A percentile compares a stretch with the other conserved stretches of the same genome.
phyloP scores from a whole-genome alignment of 2,113 vertebrate genomes.

The Morone saxatilis region DNA sequence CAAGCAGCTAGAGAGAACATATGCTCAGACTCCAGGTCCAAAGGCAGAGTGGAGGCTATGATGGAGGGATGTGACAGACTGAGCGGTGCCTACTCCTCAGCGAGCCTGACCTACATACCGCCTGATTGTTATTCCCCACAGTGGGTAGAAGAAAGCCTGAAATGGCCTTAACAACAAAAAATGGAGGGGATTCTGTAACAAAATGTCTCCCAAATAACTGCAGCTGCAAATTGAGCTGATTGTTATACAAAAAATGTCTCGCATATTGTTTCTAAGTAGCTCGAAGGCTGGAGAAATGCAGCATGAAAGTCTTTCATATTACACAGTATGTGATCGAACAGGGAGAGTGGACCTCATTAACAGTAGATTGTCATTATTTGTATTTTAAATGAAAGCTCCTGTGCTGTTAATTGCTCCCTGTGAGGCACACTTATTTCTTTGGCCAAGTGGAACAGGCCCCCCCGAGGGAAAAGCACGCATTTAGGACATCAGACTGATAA shows the following conservation, averaged over 20 bases:
- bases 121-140: constrained; percentile 72
- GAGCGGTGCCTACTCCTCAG: constrained; percentile 41
- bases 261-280: background rate
- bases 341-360: constrained; percentile 31
- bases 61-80: constrained; percentile 49
- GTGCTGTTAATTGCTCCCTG: constrained; percentile 64
- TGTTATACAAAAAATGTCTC: background rate
- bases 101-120: constrained; percentile 77
- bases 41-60: constrained; percentile 44
- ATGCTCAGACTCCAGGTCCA: constrained; percentile 55
- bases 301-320: background rate
- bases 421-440: constrained; percentile 39
- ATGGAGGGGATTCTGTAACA: background rate
- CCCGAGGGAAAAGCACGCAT: constrained; percentile 6
- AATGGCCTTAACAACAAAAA: constrained; percentile 36
- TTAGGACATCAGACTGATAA: constrained; percentile 25
- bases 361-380: constrained; percentile 13
- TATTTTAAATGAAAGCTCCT: constrained; percentile 31
- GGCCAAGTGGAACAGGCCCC: constrained; percentile 34
- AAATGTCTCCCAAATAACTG: background rate
- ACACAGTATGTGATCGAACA: background rate
- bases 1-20: constrained; percentile 43
- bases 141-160: constrained; percentile 30
- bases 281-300: background rate
- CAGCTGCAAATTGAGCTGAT: constrained; percentile 1